Base-by-base conservation (phyloP, 2,888 invertebrate genomes). In the Rhyacophila evoluta region DNA sequence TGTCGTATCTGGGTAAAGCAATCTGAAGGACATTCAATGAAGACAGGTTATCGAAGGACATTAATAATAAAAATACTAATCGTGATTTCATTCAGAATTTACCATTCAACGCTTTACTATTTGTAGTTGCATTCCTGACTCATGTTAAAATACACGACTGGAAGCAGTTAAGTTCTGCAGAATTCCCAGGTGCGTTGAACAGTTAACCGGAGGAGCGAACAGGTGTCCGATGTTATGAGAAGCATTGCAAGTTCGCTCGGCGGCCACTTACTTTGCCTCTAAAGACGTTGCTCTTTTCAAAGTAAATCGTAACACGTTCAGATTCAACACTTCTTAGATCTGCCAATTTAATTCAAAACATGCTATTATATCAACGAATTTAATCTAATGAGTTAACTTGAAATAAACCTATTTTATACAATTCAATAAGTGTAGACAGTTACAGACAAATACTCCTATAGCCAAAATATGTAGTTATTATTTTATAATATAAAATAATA, bases 171-270 rank as follows among this genome's bases (percentile, higher is more conserved):
- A 55, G 55, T 25, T 55, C 10, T 11, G 19, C 55, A 25, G 25
- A 55, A 55, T 55, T 25, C 25, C 55, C 55, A 55, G 55, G 55
- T 55, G 55, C 55, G 55, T 55, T 19, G 55, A 25, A 55, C 55
- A 55, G 55, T 55, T 55, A 55, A 55, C 15, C 25, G 19, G 55
- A 55, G 25, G 15, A 55, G 25, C 19, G 25, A 55, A 55, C 55
- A 55, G 55, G 55, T 55, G 55, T 55, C 55, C 55, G 55, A 25
- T 2, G 55, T 25, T 25, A 55, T 55, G 55, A 55, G 55, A 55
- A 55, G 12, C 55, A 10, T 19, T 55, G 55, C 55, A 19, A 55
- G 55, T 55, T 55, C 55, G 55, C 25, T 55, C 1, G 15, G 8
- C 19, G 55, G 19, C 55, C 55, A 19, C 19, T 55, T 55, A 25